Evolutionary conservation across 2,888 invertebrate genomes (phyloP), one percentile per base, ranked within the genome.

Genomic region (Xylophagus ater): DNA sequence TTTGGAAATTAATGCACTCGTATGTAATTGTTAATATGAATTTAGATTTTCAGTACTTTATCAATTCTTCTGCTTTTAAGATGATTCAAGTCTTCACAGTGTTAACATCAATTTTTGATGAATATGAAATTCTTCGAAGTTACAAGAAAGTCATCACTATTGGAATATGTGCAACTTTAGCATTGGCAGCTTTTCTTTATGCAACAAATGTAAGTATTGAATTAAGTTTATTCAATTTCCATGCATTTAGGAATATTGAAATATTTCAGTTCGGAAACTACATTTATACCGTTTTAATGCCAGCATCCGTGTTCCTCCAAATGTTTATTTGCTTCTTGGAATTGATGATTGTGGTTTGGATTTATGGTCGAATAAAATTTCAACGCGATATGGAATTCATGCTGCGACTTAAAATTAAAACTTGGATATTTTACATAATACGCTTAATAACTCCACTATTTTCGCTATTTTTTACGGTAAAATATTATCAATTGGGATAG

Each of bases 281-380:
- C n/a, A n/a, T n/a, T n/a, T n/a, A n/a, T n/a, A n/a, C n/a, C n/a
- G n/a, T n/a, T n/a, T n/a, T n/a, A n/a, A n/a, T n/a, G n/a, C n/a
- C n/a, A n/a, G n/a, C n/a, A n/a, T n/a, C n/a, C 83, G n/a, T 85
- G 84, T 7, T 79, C 84, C 34, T 79, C 80, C 25, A 76, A 3
- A 75, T 81, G 10, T 59, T 76, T 24, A 77, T 85, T 14, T 86
- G 86, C 47, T 68, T 82, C 4, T 68, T 86, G 40, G 85, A 92
- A 59, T 72, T 87, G n/a, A 59, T 83, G 32, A 81, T 84, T 2
- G 76, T 89, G 2, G 76, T 82, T 2, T 89, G 87, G 81, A 76
- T 78, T 23, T 89, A 90, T 53, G 90, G 89, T 49, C 66, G 73
- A 2, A 58, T 67, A 5, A 69, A 70, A 35, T 72, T 82, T 38